Base-by-base conservation (phyloP, 2,797 vertebrate genomes). In the Brachyalestes nurse region DNA sequence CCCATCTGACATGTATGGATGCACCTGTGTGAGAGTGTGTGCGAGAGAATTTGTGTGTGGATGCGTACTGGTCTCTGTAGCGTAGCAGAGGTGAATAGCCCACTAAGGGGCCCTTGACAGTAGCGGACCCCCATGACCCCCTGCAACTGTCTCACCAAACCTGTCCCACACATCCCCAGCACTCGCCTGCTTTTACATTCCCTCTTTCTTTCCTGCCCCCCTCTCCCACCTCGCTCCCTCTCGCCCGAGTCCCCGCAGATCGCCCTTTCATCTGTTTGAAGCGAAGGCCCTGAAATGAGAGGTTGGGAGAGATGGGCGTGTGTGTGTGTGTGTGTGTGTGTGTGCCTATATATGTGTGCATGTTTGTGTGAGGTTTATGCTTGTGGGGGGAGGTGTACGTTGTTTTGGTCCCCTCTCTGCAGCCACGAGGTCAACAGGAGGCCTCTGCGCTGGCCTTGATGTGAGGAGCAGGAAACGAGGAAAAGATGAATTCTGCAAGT, bases 181-280 rank as follows among this genome's bases (percentile, higher is more conserved):
- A 78, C 83, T 87, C 81, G 60, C 71, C 83, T 89, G 88, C 90
- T 93, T 91, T 92, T 84, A 88, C 90, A 88, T 89, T 87, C 86
- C 86, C 79, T 88, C 88, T 82, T 84, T 83, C 78, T 82, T 82
- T 85, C 79, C 49, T 47, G n/a, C 19, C 16, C 82, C 83, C 79
- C 78, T 81, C 86, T 28, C 25, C 53, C 70, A 57, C 69, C 71
- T 81, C 53, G 45, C 73, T 82, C 83, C 60, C 66, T 82, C 47
- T 92, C 87, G 91, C 90, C 92, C 85, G 87, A 89, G 91, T 95
- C 94, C 92, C 94, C 57, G 88, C 91, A 91, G 92, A 94, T 92
- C 91, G 89, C 90, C 91, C 94, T 95, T 95, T 95, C 93, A 94
- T 94, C 92, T 94, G 91, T 95, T 95, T 95, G 93, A 95, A 95